Conservation (phyloP, 2,888 invertebrate species). For the Mimachlamys varia region DNA sequence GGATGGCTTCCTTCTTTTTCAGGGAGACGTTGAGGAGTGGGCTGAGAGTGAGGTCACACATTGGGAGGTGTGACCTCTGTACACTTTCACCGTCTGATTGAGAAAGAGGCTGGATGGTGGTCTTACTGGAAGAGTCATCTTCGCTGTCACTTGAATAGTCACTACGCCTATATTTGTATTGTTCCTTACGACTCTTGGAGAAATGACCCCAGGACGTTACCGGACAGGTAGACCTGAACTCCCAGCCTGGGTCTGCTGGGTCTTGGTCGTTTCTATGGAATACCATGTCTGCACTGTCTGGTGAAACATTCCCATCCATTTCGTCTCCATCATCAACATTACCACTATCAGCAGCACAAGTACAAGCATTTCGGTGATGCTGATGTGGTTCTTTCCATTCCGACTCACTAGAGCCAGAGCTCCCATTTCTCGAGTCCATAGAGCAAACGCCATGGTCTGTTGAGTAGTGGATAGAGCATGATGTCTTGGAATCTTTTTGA, state of each 20-base stretch:
- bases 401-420: background rate
- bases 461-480: background rate
- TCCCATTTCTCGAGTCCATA: background rate
- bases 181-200: conserved; percentile 63
- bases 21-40: conserved; percentile 24
- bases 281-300: conserved; percentile 23
- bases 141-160: conserved; percentile 76
- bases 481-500: conserved; percentile 47
- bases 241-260: conserved; percentile 37
- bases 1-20: conserved; percentile 37
- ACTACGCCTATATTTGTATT: conserved; percentile 74
- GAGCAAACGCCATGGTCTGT: background rate
- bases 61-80: conserved; percentile 64
- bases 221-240: conserved; percentile 47
- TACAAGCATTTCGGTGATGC: conserved; percentile 12
- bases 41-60: conserved; percentile 43
- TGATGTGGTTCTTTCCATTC: background rate
- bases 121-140: conserved; percentile 60
- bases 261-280: background rate
- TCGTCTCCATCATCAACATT: background rate
- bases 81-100: conserved; percentile 48
- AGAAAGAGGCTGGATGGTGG: conserved; percentile 43
- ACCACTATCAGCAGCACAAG: conserved; percentile 13
- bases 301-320: conserved; percentile 11
- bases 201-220: conserved; percentile 74